A percentile compares a stretch with the other conserved stretches of the same genome.
phyloP scores from a whole-genome alignment of 2,113 vertebrate genomes.

The Tachysurus fulvidraco region DNA sequence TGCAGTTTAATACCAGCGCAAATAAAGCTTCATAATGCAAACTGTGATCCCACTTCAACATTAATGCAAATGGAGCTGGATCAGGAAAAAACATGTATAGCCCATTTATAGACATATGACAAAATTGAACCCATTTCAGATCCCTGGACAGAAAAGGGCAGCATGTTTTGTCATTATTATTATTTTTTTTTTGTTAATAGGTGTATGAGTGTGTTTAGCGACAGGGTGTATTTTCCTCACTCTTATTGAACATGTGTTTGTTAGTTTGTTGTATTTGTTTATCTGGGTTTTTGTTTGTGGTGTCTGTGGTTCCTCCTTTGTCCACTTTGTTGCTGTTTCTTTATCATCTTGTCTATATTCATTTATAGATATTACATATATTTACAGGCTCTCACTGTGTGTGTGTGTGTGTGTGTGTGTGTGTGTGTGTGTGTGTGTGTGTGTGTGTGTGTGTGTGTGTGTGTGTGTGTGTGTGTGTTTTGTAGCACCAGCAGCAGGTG shows the following conservation, averaged over 20 bases:
- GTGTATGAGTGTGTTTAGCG: not conserved
- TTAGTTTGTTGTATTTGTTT: not conserved
- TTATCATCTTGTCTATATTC: conserved; percentile 7
- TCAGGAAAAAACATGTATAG: not conserved
- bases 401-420: conserved; percentile 21
- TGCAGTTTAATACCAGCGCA: not conserved
- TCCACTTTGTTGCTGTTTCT: conserved; percentile 10
- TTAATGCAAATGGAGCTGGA: not conserved
- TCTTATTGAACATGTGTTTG: not conserved
- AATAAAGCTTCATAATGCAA: not conserved
- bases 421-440: conserved; percentile 30
- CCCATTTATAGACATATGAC: not conserved
- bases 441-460: conserved; percentile 21
- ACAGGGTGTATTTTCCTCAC: not conserved
- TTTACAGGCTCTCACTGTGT: not conserved
- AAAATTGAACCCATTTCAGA: not conserved
- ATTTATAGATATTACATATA: too few relatives aligned
- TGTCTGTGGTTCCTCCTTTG: conserved; percentile 34
- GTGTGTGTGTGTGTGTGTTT: conserved; percentile 26
- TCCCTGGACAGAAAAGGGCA: conserved; percentile 26
- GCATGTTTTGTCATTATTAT: conserved; percentile 1
- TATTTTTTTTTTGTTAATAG: conserved; percentile 1
- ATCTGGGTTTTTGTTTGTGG: not conserved
- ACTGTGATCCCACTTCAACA: not conserved
- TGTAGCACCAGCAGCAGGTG: conserved; percentile 92